Percentiles rank a stretch among this genome's conserved stretches.
Evolutionary conservation across 2,113 vertebrate genomes (phyloP).

Genomic region (Hemicordylus capensis): DNA sequence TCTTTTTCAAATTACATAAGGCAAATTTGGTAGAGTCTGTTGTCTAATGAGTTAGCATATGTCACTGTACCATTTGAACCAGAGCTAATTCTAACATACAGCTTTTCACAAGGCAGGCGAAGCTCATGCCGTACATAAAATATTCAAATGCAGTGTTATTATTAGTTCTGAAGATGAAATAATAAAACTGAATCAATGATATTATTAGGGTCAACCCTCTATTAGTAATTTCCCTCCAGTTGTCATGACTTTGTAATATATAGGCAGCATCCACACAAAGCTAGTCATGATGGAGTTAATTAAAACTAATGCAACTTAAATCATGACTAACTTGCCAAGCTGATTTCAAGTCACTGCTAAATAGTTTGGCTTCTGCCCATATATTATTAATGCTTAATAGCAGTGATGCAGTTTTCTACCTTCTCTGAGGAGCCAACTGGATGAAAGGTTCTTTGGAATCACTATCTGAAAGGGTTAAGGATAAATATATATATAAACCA

Average conservation of each 20-base stretch:
- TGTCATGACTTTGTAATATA: too few relatives aligned
- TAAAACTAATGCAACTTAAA: too few relatives aligned
- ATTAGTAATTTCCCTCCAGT: too few relatives aligned
- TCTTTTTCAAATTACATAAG: background rate
- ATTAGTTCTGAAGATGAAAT: conserved; percentile 24
- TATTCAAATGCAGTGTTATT: background rate
- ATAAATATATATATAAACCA: conserved; percentile 56
- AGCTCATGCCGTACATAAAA: background rate
- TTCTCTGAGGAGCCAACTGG: conserved; percentile 46
- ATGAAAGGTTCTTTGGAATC: conserved; percentile 56
- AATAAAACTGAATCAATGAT: conserved; percentile 34
- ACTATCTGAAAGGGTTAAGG: conserved; percentile 49
- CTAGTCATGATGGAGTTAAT: too few relatives aligned
- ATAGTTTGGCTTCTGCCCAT: too few relatives aligned
- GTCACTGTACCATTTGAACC: background rate
- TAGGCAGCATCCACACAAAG: too few relatives aligned
- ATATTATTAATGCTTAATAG: too few relatives aligned
- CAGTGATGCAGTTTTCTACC: conserved; percentile 21
- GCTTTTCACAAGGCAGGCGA: too few relatives aligned
- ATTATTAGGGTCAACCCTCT: conserved; percentile 39
- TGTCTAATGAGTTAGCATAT: background rate
- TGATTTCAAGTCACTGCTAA: too few relatives aligned
- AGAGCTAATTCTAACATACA: background rate
- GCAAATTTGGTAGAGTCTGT: background rate
- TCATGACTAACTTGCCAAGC: too few relatives aligned